phyloP scores from a whole-genome alignment of 1,140 invertebrate species.

The Radopholus similis region DNA sequence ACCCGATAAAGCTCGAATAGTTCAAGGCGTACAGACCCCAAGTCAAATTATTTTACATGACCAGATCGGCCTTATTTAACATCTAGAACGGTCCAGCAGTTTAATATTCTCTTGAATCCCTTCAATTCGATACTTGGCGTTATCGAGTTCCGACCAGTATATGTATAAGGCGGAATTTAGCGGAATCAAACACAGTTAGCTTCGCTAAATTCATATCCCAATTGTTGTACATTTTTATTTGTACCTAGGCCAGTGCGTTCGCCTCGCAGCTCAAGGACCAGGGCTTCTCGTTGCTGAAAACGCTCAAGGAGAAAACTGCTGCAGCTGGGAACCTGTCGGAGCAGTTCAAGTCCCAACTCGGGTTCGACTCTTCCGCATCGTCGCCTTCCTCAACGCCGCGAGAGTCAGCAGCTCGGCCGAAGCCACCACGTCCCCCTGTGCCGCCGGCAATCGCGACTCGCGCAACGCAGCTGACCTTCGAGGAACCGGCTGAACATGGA shows the following conservation, averaged over 20 bases:
- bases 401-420: not conserved
- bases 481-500: too few species aligned
- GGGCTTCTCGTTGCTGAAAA: slow-evolving; percentile 70
- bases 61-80: too few species aligned
- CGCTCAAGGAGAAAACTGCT: slow-evolving; percentile 87
- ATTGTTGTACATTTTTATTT: not conserved
- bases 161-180: too few species aligned
- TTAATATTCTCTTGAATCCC: too few species aligned
- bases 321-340: slow-evolving; percentile 68
- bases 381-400: not conserved
- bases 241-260: not conserved
- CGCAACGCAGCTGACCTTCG: not conserved
- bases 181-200: too few species aligned
- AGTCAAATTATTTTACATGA: too few species aligned
- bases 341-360: not conserved
- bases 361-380: not conserved
- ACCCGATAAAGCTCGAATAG: too few species aligned
- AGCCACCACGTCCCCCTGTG: not conserved
- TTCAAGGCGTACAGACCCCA: too few species aligned
- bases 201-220: too few species aligned
- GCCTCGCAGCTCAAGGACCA: slow-evolving; percentile 36
- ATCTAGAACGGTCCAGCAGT: too few species aligned
- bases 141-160: too few species aligned
- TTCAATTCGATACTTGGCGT: too few species aligned
- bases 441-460: not conserved